Conservation (phyloP, 1,140 invertebrate genomes). For the Nautilus pompilius region DNA sequence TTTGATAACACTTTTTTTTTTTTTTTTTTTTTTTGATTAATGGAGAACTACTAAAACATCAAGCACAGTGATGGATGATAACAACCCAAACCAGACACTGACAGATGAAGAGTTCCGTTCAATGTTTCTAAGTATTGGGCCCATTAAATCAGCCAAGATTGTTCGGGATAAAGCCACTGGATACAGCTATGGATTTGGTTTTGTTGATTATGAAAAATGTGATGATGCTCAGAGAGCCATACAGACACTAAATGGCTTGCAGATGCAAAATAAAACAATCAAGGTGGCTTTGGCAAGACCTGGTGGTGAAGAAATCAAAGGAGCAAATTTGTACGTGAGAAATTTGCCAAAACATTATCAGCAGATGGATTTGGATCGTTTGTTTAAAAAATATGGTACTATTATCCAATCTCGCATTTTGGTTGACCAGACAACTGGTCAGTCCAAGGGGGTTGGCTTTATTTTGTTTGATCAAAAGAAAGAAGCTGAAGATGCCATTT, state of each 20-base stretch:
- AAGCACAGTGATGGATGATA: slow-evolving; percentile 6
- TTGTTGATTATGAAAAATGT: slow-evolving; percentile 82
- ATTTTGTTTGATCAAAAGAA: slow-evolving; percentile 61
- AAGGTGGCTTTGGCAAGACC: slow-evolving; percentile 90
- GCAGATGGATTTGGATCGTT: slow-evolving; percentile 72
- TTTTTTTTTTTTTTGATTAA: slow-evolving; percentile 1
- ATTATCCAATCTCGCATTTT: slow-evolving; percentile 88
- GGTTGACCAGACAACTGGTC: slow-evolving; percentile 79
- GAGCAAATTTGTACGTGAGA: slow-evolving; percentile 89
- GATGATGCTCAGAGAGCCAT: slow-evolving; percentile 83
- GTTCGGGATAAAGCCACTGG: slow-evolving; percentile 75
- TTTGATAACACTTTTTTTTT: slow-evolving; percentile 4
- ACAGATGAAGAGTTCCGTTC: slow-evolving; percentile 83
- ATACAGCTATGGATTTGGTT: slow-evolving; percentile 92
- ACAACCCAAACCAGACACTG: slow-evolving; percentile 69
- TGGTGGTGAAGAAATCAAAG: slow-evolving; percentile 85
- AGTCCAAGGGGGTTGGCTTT: slow-evolving; percentile 82
- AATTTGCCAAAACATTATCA: slow-evolving; percentile 71
- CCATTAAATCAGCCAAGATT: slow-evolving; percentile 78
- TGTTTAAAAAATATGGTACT: slow-evolving; percentile 80
- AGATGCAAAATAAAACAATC: slow-evolving; percentile 78
- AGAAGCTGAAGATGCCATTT: slow-evolving; percentile 83
- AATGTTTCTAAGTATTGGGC: slow-evolving; percentile 74
- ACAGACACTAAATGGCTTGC: slow-evolving; percentile 78
- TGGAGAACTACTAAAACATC: background rate